Percentiles rank a stretch among this genome's conserved stretches.
These are phyloP conservation scores for Chanos chanos DNA, from an alignment of 2,797 vertebrate species.

Conservation along the genomic window DNA sequence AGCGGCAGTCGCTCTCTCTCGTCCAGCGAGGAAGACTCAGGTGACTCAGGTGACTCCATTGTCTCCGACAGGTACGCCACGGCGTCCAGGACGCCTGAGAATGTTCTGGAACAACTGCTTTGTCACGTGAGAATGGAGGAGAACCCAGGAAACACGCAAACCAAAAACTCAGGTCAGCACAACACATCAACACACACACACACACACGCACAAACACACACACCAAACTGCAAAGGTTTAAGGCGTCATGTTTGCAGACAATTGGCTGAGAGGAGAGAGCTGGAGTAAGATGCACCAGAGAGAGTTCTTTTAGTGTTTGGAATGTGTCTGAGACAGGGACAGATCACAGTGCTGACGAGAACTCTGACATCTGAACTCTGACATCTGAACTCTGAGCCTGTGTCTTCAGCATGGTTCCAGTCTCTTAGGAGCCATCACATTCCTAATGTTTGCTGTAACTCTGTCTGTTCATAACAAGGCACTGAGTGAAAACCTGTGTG, in stretches of 20 bases:
- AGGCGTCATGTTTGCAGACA: not conserved
- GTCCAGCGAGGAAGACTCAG: constrained; percentile 91
- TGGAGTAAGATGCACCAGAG: not conserved
- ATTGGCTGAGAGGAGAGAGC: constrained; percentile 2
- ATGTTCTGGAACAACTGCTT: constrained; percentile 93
- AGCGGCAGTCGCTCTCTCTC: constrained; percentile 93
- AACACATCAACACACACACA: not conserved
- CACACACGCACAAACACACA: not conserved
- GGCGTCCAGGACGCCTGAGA: constrained; percentile 91
- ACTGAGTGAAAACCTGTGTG: too few species aligned
- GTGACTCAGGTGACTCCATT: constrained; percentile 80
- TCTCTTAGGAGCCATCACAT: too few species aligned
- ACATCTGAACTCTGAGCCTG: too few species aligned
- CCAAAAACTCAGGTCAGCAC: constrained; percentile 84
- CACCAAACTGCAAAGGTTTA: not conserved
- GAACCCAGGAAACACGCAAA: constrained; percentile 44
- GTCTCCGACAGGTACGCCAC: constrained; percentile 91
- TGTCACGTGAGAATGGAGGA: constrained; percentile 85
- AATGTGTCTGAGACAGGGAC: too few species aligned
- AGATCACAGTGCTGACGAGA: too few species aligned
- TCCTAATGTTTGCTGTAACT: too few species aligned
- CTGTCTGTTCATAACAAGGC: too few species aligned
- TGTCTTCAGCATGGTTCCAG: too few species aligned
- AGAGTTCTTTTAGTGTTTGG: too few species aligned
- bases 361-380: too few species aligned